These are phyloP conservation scores for Bathynomus jamesi DNA, from an alignment of 1,140 invertebrate genomes.

Conservation along the genomic window DNA sequence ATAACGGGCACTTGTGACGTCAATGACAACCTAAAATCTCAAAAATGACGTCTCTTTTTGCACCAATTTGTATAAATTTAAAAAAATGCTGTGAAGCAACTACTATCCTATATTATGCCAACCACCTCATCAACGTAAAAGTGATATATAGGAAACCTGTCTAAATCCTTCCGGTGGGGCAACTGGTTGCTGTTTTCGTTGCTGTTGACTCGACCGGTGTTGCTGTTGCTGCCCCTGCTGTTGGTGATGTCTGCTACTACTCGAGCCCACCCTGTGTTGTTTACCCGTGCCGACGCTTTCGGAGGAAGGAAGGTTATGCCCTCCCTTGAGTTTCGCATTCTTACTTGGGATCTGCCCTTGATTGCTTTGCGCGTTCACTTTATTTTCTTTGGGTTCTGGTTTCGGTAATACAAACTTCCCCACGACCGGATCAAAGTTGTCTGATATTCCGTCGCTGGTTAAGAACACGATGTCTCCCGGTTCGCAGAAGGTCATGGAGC, in stretches of 20 bases:
- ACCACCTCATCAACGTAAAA: too few species aligned
- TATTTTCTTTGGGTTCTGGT: slow-evolving; percentile 11
- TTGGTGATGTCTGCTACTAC: slow-evolving; percentile 17
- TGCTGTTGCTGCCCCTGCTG: background rate
- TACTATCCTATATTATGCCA: too few species aligned
- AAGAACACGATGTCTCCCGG: slow-evolving; percentile 79
- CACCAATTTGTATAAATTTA: too few species aligned
- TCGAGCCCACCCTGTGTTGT: background rate
- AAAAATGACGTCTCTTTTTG: too few species aligned
- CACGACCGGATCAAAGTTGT: slow-evolving; percentile 90
- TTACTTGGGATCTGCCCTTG: slow-evolving; percentile 1
- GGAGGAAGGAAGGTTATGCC: background rate
- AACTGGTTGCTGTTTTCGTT: too few species aligned
- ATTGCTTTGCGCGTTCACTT: background rate
- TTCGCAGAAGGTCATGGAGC: slow-evolving; percentile 76
- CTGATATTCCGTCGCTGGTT: slow-evolving; percentile 84
- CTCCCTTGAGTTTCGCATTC: background rate
- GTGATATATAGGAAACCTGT: too few species aligned
- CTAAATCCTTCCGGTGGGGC: too few species aligned
- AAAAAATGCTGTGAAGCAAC: too few species aligned
- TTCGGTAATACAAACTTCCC: slow-evolving; percentile 75
- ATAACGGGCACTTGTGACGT: too few species aligned
- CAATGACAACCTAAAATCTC: too few species aligned
- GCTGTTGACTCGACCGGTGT: too few species aligned
- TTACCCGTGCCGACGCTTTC: slow-evolving; percentile 6